Conservation (phyloP, 1,140 invertebrate species). For the Drosophila parvula region DNA sequence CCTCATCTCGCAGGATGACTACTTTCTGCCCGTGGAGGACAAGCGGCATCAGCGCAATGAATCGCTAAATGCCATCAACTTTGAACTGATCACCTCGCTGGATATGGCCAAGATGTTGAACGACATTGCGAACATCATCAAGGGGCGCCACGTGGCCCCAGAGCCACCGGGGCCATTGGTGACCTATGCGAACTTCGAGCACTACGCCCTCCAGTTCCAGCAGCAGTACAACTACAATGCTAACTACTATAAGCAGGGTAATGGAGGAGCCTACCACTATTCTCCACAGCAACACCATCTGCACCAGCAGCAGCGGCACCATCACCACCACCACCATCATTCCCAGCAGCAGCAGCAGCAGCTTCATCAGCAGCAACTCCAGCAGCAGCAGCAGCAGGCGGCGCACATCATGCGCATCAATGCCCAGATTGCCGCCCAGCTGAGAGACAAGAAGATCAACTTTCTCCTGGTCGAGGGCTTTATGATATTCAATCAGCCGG, state of each 20-base stretch:
- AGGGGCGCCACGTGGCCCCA: constrained; percentile 46
- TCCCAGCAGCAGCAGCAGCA: constrained; percentile 36
- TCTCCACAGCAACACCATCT: constrained; percentile 8
- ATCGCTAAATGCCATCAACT: constrained; percentile 90
- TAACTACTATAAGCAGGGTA: constrained; percentile 41
- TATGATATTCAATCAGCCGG: constrained; percentile 89
- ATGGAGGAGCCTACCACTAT: constrained; percentile 33
- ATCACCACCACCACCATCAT: constrained; percentile 46
- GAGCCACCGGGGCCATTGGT: constrained; percentile 45
- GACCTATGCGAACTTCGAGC: constrained; percentile 68
- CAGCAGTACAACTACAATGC: constrained; percentile 67
- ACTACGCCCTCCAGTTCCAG: constrained; percentile 70
- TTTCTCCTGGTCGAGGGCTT: constrained; percentile 91
- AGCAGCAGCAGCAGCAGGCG: constrained; percentile 55
- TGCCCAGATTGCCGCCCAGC: constrained; percentile 64
- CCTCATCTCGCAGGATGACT: constrained; percentile 90
- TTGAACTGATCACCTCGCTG: constrained; percentile 89
- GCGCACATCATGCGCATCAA: constrained; percentile 67
- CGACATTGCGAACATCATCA: constrained; percentile 72
- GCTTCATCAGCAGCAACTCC: constrained; percentile 42
- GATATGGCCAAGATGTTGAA: constrained; percentile 90
- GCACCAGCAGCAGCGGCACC: constrained; percentile 35
- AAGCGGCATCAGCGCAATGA: constrained; percentile 87
- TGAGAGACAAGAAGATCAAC: constrained; percentile 83
- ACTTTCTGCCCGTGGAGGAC: constrained; percentile 89